These are phyloP conservation scores for Agonopterix subpropinquella DNA, from an alignment of 2,888 invertebrate species.

Conservation along the genomic window DNA sequence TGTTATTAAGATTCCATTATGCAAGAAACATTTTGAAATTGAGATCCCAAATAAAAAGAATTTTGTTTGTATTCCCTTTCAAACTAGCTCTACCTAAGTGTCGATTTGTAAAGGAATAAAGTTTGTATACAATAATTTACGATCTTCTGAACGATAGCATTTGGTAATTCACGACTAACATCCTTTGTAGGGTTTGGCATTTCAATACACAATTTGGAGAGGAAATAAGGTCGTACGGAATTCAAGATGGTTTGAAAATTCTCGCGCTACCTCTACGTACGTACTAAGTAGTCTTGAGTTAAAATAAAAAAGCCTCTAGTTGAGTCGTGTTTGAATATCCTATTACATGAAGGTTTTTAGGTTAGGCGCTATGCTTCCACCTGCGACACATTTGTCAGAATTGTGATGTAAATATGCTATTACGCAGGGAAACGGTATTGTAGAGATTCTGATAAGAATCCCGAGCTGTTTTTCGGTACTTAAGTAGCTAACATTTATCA, in stretches of 20 bases:
- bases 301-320: neutral
- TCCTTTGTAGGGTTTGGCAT: conserved; percentile 42
- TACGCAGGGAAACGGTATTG: no score
- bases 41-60: no score
- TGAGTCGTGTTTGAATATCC: no score
- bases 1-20: no score
- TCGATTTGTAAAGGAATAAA: neutral
- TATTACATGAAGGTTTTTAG: no score
- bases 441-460: no score
- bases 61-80: no score
- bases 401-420: neutral
- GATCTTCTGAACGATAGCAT: conserved; percentile 34
- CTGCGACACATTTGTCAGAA: neutral
- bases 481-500: neutral
- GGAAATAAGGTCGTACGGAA: conserved; percentile 22
- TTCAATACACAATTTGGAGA: conserved; percentile 33
- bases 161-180: conserved; percentile 53
- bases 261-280: no score
- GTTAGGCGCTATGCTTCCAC: neutral
- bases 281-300: neutral
- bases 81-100: no score
- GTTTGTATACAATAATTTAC: conserved; percentile 24
- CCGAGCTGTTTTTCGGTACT: no score
- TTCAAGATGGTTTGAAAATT: neutral
- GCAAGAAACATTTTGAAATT: no score